Percentiles rank a stretch among this genome's conserved stretches.
These are phyloP conservation scores for Oryzias celebensis DNA, from an alignment of 2,113 vertebrate species.

Conservation along the genomic window DNA sequence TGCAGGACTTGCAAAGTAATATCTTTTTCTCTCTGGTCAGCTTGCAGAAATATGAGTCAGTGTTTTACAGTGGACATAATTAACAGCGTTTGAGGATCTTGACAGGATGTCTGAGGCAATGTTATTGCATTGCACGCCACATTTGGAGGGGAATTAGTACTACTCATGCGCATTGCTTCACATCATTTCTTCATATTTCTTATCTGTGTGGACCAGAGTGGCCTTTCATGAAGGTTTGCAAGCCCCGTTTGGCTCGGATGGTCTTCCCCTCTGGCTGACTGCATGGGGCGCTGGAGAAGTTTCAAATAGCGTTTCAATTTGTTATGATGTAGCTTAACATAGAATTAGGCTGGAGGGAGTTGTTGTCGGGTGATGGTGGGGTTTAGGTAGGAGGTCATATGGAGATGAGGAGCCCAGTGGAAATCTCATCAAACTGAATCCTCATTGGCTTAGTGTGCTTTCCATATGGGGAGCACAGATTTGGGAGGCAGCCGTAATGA, in stretches of 20 bases:
- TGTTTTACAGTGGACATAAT: slow-evolving; percentile 58
- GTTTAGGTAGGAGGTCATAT: slow-evolving; percentile 12
- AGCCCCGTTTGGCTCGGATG: slow-evolving; percentile 27
- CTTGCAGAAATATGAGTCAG: slow-evolving; percentile 49
- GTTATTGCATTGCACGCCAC: slow-evolving; percentile 28
- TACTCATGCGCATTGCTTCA: slow-evolving; percentile 42
- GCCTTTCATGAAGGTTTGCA: slow-evolving; percentile 21
- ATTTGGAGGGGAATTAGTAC: slow-evolving; percentile 51
- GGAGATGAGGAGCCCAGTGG: slow-evolving; percentile 1
- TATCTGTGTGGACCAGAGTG: slow-evolving; percentile 47
- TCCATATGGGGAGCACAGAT: slow-evolving; percentile 13
- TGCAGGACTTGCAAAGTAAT: slow-evolving; percentile 64
- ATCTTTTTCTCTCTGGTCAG: slow-evolving; percentile 61
- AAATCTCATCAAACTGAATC: slow-evolving; percentile 26
- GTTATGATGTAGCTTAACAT: slow-evolving; percentile 41
- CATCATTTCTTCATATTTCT: slow-evolving; percentile 46
- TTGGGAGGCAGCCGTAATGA: slow-evolving; percentile 9
- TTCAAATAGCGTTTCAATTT: slow-evolving; percentile 19
- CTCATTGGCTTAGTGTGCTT: slow-evolving; percentile 12
- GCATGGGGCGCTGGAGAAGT: slow-evolving; percentile 13
- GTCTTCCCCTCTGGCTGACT: slow-evolving; percentile 39
- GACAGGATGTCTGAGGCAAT: slow-evolving; percentile 46
- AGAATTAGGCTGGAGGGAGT: background rate
- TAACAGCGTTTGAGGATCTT: slow-evolving; percentile 57
- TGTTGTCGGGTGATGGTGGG: background rate